Base-by-base conservation (phyloP, 2,888 invertebrate genomes). In the Chrysolina oricalcia region DNA sequence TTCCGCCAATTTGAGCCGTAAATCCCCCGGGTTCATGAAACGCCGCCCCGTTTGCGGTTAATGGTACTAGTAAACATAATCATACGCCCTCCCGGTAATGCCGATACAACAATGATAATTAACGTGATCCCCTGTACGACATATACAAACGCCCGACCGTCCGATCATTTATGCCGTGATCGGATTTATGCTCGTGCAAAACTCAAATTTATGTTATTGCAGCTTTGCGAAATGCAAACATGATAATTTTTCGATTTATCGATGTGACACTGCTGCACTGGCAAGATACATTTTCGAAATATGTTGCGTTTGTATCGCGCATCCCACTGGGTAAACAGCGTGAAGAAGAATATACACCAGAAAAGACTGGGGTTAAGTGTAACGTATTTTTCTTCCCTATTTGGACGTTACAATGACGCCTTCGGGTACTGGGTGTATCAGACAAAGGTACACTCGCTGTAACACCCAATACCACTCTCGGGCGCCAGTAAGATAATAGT, bases 61-160 rank as follows among this genome's bases (percentile, higher is more conserved):
- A 59, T 59, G 59, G 59, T 59, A 59, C 59, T 59, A 19, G 59
- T 59, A 59, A 59, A 59, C 59, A 59, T 59, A 59, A 59, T 59
- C 59, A 59, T 35, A 59, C 59, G 59, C 59, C 59, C 59, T 59
- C 27, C 59, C 59, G n/a, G 59, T 59, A 59, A 59, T 59, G 59
- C 59, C 59, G 59, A 59, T 66, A 66, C 70, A 70, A 73, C 70
- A 67, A 74, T 56, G 59, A 70, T 70, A 74, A 74, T 74, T 70
- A 70, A 74, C 59, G 65, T 74, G 17, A 74, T 70, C 59, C 62
- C 70, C 64, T 17, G 27, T 27, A 66, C 72, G 56, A 67, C 70
- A 78, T 75, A 76, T 77, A 78, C 78, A 77, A 81, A 81, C 78
- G 80, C 79, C 70, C 79, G 78, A 75, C 78, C 78, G 75, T 70